phyloP scores from a whole-genome alignment of 2,888 invertebrate species.

The Sussaba pulchella region DNA sequence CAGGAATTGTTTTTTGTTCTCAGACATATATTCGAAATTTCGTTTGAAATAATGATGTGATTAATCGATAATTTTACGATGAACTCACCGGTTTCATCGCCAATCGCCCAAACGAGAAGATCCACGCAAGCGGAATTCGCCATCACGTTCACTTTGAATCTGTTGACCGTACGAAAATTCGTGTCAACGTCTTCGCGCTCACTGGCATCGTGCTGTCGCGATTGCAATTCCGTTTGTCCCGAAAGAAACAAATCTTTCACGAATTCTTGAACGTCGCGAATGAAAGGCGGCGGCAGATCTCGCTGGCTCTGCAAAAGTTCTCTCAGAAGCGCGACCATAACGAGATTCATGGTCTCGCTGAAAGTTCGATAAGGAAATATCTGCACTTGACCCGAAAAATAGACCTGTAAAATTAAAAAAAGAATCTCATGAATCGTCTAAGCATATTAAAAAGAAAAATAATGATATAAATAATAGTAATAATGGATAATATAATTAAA shows the following conservation, averaged over 20 bases:
- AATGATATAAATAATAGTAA: neutral
- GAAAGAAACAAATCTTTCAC: conserved; percentile 95
- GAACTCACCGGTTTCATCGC: conserved; percentile 95
- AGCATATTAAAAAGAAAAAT: too few relatives aligned
- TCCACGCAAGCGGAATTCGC: conserved; percentile 99
- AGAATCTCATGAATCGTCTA: conserved; percentile 7
- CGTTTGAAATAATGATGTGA: too few relatives aligned
- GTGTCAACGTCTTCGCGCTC: conserved; percentile 93
- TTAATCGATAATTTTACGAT: neutral
- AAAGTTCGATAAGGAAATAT: conserved; percentile 97
- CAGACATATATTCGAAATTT: neutral
- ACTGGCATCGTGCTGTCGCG: conserved; percentile 93
- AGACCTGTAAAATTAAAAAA: conserved; percentile 84
- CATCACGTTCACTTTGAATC: conserved; percentile 97
- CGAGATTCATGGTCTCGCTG: conserved; percentile 97
- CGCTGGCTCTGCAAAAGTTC: conserved; percentile 96
- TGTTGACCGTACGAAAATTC: conserved; percentile 93
- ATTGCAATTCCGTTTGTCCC: conserved; percentile 96
- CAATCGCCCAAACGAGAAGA: conserved; percentile 98
- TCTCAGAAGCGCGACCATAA: conserved; percentile 95
- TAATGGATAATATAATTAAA: too few relatives aligned
- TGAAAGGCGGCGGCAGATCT: conserved; percentile 95
- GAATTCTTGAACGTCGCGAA: conserved; percentile 96
- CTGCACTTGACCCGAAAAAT: conserved; percentile 85
- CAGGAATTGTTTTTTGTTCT: neutral